Evolutionary conservation across 2,888 invertebrate species (phyloP).

Genomic region (Ectropis crepuscularia): DNA sequence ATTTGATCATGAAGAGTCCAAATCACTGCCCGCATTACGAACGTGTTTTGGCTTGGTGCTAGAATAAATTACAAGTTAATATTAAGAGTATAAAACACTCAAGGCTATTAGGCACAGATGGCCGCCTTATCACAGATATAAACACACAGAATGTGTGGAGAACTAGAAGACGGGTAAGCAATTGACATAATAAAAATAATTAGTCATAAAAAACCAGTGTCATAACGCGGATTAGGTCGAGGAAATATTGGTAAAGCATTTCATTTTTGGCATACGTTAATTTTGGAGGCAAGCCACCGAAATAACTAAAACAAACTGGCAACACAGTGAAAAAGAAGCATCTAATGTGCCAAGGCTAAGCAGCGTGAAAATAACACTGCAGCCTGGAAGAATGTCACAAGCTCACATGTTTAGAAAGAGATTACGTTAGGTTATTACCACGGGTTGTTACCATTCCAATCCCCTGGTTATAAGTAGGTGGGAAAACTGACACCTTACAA

Average conservation of each 20-base stretch:
- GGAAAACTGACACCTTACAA: slow-evolving; percentile 3
- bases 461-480: background rate
- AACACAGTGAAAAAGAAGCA: slow-evolving; percentile 29
- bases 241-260: background rate
- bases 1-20: too few relatives aligned
- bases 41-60: too few relatives aligned
- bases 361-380: slow-evolving; percentile 23
- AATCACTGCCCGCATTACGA: too few relatives aligned
- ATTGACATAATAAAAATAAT: too few relatives aligned
- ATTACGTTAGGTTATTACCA: background rate
- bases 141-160: too few relatives aligned
- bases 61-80: too few relatives aligned
- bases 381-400: slow-evolving; percentile 1
- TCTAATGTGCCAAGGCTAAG: slow-evolving; percentile 23
- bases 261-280: slow-evolving; percentile 16
- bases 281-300: slow-evolving; percentile 29
- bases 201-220: too few relatives aligned
- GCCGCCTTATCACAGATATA: too few relatives aligned
- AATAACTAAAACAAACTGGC: slow-evolving; percentile 36
- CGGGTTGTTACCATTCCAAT: background rate
- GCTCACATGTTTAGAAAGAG: slow-evolving; percentile 3
- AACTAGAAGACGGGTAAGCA: too few relatives aligned
- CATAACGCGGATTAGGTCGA: background rate
- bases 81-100: too few relatives aligned
- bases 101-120: too few relatives aligned